phyloP scores from a whole-genome alignment of 2,797 vertebrate species.

The Adelosebastes latens region DNA sequence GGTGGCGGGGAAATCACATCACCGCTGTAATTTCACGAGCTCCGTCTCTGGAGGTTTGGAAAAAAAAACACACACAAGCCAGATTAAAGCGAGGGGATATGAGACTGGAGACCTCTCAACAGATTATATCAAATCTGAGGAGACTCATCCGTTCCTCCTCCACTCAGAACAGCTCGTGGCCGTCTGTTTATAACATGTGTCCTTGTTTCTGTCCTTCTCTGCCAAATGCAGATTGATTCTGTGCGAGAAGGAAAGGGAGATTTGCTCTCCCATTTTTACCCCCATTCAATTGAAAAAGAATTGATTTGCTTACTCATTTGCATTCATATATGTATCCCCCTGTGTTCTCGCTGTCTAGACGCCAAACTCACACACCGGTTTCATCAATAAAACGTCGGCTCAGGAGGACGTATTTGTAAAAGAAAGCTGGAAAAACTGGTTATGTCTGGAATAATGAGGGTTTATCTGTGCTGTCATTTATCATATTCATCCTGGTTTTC shows the following conservation, averaged over 20 bases:
- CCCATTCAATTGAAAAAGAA: background rate
- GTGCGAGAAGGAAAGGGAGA: background rate
- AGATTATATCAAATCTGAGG: conserved; percentile 47
- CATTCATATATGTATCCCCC: conserved; percentile 11
- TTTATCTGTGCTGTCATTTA: background rate
- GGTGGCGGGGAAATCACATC: conserved; percentile 21
- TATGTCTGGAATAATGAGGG: background rate
- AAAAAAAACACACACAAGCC: conserved; percentile 45
- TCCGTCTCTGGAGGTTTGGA: conserved; percentile 21
- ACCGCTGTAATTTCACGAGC: conserved; percentile 8
- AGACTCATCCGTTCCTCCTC: conserved; percentile 24
- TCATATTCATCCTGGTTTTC: background rate
- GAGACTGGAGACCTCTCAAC: conserved; percentile 33
- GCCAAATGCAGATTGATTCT: conserved; percentile 11
- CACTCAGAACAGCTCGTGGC: background rate
- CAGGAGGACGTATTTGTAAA: background rate
- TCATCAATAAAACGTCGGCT: background rate
- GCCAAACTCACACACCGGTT: background rate
- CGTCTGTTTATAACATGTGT: conserved; percentile 2
- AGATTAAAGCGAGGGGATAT: conserved; percentile 18
- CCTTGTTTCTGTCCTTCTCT: conserved; percentile 17
- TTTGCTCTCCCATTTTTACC: background rate
- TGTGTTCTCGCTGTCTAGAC: background rate
- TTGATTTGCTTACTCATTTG: conserved; percentile 28
- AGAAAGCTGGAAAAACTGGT: background rate